A percentile compares a stretch with the other conserved stretches of the same genome.
Conservation (phyloP, 2,797 vertebrate species). For the Smutsia gigantea region DNA sequence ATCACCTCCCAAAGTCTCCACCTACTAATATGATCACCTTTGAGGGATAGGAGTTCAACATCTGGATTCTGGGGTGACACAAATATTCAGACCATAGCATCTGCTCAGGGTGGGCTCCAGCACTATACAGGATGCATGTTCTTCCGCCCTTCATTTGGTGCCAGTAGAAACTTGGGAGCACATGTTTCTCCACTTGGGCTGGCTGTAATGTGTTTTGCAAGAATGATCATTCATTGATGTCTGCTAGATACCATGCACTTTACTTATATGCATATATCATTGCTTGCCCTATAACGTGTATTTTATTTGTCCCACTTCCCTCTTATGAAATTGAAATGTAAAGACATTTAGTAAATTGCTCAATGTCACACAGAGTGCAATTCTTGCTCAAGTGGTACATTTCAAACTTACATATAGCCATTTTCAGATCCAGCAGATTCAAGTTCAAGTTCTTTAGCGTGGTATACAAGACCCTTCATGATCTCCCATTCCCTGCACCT, state of each 20-base stretch:
- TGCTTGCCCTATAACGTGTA: not conserved
- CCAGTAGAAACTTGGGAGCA: not conserved
- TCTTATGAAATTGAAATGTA: not conserved
- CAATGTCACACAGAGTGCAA: not conserved
- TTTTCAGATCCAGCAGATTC: not conserved
- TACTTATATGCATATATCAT: not conserved
- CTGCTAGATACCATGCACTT: not conserved
- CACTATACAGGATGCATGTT: not conserved
- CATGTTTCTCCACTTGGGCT: not conserved
- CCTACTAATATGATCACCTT: not conserved
- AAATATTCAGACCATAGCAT: not conserved
- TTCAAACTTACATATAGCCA: not conserved
- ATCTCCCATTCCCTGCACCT: rapidly evolving
- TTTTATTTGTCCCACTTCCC: not conserved
- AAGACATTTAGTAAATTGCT: not conserved
- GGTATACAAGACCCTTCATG: not conserved
- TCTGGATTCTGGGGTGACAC: not conserved
- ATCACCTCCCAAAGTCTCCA: not conserved
- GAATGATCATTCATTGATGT: not conserved
- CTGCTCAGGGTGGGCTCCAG: not conserved
- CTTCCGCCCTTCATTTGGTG: not conserved
- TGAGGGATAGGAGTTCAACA: not conserved
- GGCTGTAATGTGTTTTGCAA: not conserved
- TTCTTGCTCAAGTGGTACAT: not conserved
- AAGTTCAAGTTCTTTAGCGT: not conserved